A percentile compares a stretch with the other conserved stretches of the same genome.
These are phyloP conservation scores for Xiphophorus hellerii DNA, from an alignment of 2,113 vertebrate species.

Conservation along the genomic window DNA sequence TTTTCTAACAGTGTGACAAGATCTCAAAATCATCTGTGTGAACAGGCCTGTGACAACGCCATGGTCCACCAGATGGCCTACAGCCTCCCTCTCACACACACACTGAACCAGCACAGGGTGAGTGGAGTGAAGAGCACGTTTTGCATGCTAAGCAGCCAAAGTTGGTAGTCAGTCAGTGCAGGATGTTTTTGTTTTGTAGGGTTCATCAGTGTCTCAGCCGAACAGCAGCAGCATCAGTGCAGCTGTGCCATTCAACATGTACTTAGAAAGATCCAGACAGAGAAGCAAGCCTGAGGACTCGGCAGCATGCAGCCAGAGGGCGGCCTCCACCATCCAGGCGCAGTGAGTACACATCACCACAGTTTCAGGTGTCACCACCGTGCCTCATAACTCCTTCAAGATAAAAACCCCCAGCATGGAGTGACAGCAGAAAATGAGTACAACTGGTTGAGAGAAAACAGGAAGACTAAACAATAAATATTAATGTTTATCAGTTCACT, in stretches of 20 bases:
- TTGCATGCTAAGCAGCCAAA: neutral
- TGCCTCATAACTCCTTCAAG: too few species aligned
- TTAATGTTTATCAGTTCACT: too few species aligned
- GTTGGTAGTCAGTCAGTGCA: neutral
- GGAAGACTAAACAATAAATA: too few species aligned
- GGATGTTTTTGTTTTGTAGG: neutral
- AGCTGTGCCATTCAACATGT: neutral
- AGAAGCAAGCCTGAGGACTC: neutral
- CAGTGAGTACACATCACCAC: too few species aligned
- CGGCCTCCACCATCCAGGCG: neutral
- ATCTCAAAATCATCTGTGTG: neutral
- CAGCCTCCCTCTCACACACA: neutral
- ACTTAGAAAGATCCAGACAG: neutral
- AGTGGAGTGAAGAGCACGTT: neutral
- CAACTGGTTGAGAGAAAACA: too few species aligned
- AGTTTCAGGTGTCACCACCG: too few species aligned
- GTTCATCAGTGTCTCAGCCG: neutral
- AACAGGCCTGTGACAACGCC: neutral
- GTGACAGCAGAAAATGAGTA: too few species aligned
- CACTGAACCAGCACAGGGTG: neutral
- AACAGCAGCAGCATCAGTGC: neutral
- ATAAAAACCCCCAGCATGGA: too few species aligned
- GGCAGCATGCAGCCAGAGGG: too few species aligned
- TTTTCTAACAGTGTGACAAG: neutral
- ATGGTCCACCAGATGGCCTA: neutral